A percentile compares a stretch with the other conserved stretches of the same genome.
Conservation (phyloP, 2,797 vertebrate species). For the Ctenosaura bakeri region DNA sequence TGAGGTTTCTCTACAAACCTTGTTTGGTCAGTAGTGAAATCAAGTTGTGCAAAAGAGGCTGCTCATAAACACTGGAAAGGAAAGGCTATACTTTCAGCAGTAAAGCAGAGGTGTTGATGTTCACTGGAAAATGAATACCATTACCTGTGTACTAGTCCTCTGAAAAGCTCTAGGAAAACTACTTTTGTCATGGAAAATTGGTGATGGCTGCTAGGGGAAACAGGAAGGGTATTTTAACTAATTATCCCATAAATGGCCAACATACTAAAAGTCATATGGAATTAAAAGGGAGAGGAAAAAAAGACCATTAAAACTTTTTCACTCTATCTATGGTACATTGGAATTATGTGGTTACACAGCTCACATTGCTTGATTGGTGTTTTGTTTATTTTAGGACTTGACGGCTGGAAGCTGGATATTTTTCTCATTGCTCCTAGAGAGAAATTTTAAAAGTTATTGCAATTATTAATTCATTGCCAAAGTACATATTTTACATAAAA, state of each 20-base stretch:
- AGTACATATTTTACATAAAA: background rate
- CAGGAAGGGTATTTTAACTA: slow-evolving; percentile 60
- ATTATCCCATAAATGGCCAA: slow-evolving; percentile 48
- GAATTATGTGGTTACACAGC: slow-evolving; percentile 67
- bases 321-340: slow-evolving; percentile 58
- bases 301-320: slow-evolving; percentile 47
- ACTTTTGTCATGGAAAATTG: slow-evolving; percentile 69
- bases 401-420: slow-evolving; percentile 19
- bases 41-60: slow-evolving; percentile 45
- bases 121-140: slow-evolving; percentile 63
- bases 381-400: background rate
- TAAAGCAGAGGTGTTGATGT: slow-evolving; percentile 51
- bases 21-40: slow-evolving; percentile 32
- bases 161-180: slow-evolving; percentile 66
- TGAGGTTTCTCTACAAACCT: slow-evolving; percentile 11
- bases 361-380: slow-evolving; percentile 52
- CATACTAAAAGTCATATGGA: slow-evolving; percentile 57
- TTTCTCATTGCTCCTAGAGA: background rate
- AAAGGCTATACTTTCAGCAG: slow-evolving; percentile 55
- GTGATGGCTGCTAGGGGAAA: slow-evolving; percentile 56
- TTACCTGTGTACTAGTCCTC: slow-evolving; percentile 62
- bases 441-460: background rate
- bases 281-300: slow-evolving; percentile 56
- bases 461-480: background rate
- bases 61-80: slow-evolving; percentile 50